Conservation (phyloP, 2,797 vertebrate species). For the Tolypeutes matacus region DNA sequence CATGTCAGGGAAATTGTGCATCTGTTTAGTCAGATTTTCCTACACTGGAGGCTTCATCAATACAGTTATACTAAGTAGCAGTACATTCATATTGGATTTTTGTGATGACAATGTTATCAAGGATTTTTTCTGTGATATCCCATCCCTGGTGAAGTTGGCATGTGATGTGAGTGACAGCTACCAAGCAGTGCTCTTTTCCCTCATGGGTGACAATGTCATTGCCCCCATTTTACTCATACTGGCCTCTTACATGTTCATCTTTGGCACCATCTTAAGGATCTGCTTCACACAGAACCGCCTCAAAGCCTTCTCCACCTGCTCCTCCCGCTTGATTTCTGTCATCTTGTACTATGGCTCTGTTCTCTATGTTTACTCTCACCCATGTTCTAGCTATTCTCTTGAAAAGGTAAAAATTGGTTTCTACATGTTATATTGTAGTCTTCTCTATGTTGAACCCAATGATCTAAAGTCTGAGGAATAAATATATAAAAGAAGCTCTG, state of each 20-base stretch:
- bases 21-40: neutral
- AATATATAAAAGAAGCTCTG: too few relatives aligned
- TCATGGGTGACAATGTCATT: constrained; percentile 64
- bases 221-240: constrained; percentile 40
- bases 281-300: constrained; percentile 16
- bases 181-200: constrained; percentile 52
- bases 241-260: constrained; percentile 75
- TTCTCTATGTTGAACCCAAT: too few relatives aligned
- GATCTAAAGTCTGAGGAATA: too few relatives aligned
- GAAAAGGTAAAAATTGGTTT: too few relatives aligned
- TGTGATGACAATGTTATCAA: constrained; percentile 77
- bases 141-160: too few relatives aligned
- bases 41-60: constrained; percentile 70
- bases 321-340: constrained; percentile 69
- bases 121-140: constrained; percentile 79
- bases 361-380: neutral
- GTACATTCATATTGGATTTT: constrained; percentile 73
- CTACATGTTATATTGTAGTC: too few relatives aligned
- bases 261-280: constrained; percentile 65
- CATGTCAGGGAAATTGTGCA: too few relatives aligned
- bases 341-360: constrained; percentile 80
- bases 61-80: constrained; percentile 71
- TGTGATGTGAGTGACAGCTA: constrained; percentile 60
- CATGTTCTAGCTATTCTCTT: too few relatives aligned
- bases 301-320: constrained; percentile 81